A percentile compares a stretch with the other conserved stretches of the same genome.
Conservation (phyloP, 2,113 vertebrate species). For the Machaerirhynchus nigripectus region DNA sequence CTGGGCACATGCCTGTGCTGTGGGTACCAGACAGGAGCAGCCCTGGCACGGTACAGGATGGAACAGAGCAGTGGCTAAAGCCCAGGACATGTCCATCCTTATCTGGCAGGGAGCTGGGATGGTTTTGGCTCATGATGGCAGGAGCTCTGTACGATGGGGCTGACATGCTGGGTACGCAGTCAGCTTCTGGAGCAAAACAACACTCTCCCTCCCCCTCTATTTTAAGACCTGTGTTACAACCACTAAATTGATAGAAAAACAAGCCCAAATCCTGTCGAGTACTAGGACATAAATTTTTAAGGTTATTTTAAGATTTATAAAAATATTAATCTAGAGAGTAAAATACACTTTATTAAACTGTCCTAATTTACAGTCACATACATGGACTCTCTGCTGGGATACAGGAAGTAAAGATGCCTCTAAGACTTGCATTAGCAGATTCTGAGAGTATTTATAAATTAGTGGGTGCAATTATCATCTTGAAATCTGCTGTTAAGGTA, state of each 20-base stretch:
- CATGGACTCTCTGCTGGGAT: neutral
- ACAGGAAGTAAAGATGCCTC: neutral
- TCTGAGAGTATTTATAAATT: neutral
- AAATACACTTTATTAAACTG: neutral
- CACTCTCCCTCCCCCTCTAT: neutral
- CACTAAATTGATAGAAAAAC: constrained; percentile 24
- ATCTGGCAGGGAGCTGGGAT: neutral
- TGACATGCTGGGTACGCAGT: neutral
- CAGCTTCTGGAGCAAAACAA: neutral
- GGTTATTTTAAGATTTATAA: constrained; percentile 42
- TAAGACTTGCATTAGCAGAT: neutral
- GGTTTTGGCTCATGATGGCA: accelerated
- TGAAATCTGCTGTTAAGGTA: neutral
- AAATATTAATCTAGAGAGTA: neutral
- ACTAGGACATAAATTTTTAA: constrained; percentile 30
- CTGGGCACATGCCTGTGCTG: neutral
- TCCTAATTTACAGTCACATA: neutral
- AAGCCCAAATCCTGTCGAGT: neutral
- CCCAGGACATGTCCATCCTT: neutral
- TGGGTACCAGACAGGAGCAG: neutral
- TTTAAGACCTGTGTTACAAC: neutral
- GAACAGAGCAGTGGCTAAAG: neutral
- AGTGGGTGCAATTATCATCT: neutral
- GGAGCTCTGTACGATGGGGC: neutral
- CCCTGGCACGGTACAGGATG: accelerated